Conservation (phyloP, 2,797 vertebrate genomes). For the Anableps anableps region DNA sequence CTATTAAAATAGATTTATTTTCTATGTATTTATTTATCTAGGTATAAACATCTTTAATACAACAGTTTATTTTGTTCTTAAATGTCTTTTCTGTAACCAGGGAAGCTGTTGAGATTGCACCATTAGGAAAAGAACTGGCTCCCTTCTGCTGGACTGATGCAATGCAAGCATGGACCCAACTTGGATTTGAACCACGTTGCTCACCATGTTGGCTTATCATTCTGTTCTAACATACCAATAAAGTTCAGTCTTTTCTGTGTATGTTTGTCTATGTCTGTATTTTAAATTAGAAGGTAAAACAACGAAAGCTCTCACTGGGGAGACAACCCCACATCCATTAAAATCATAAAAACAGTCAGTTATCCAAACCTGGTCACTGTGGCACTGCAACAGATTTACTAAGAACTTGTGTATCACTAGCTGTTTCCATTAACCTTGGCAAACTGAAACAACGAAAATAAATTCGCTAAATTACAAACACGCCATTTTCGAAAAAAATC, state of each 20-base stretch:
- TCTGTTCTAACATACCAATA: neutral
- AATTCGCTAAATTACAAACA: too few relatives aligned
- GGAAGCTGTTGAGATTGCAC: fast-evolving
- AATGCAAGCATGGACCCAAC: neutral
- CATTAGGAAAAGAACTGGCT: neutral
- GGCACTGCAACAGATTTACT: neutral
- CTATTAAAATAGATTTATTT: neutral
- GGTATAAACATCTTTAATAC: neutral
- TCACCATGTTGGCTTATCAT: neutral
- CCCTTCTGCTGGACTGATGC: neutral
- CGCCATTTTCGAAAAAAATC: too few relatives aligned
- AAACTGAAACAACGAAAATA: too few relatives aligned
- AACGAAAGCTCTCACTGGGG: neutral
- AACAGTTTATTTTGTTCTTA: too few relatives aligned
- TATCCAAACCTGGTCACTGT: neutral
- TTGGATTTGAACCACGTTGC: neutral
- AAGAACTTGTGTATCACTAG: neutral
- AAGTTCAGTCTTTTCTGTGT: neutral
- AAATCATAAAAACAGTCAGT: neutral
- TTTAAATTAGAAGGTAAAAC: neutral
- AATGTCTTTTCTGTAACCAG: conserved; percentile 18
- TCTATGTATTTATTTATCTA: neutral
- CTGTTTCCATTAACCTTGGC: too few relatives aligned
- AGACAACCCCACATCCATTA: neutral
- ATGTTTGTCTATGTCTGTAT: neutral